Conservation (phyloP, 2,113 vertebrate species). For the Poeciliopsis retropinna region DNA sequence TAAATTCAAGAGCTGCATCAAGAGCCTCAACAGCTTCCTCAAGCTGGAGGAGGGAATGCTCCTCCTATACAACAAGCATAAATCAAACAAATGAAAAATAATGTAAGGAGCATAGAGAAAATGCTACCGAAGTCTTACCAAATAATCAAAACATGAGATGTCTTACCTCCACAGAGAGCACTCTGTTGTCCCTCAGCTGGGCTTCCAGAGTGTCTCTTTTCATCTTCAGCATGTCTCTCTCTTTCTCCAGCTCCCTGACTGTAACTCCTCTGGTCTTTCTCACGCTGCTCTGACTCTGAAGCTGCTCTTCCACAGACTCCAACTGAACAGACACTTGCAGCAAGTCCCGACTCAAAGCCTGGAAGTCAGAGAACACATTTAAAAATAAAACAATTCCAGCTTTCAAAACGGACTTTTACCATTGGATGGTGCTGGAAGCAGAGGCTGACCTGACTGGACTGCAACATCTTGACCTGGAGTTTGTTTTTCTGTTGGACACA, state of each 20-base stretch:
- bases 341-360: conserved; percentile 87
- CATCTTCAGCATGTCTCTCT: conserved; percentile 81
- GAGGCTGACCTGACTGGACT: conserved; percentile 85
- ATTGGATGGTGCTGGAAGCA: not conserved
- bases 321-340: conserved; percentile 81
- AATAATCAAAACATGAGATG: conserved; percentile 2
- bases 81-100: not conserved
- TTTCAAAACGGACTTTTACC: not conserved
- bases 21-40: conserved; percentile 90
- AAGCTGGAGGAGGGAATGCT: conserved; percentile 84
- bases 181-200: conserved; percentile 83
- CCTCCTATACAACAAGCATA: conserved; percentile 81
- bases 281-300: conserved; percentile 74
- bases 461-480: conserved; percentile 86
- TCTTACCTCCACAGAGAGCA: conserved; percentile 86
- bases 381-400: not conserved
- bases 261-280: conserved; percentile 69
- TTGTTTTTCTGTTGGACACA: conserved; percentile 84
- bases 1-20: conserved; percentile 88
- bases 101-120: not conserved
- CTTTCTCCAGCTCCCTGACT: conserved; percentile 78
- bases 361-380: not conserved
- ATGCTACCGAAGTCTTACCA: not conserved
- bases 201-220: conserved; percentile 82
- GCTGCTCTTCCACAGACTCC: conserved; percentile 82